Evolutionary conservation across 2,888 invertebrate species (phyloP), one percentile per base, ranked within the genome.

Genomic region (Adelphocoris suturalis): DNA sequence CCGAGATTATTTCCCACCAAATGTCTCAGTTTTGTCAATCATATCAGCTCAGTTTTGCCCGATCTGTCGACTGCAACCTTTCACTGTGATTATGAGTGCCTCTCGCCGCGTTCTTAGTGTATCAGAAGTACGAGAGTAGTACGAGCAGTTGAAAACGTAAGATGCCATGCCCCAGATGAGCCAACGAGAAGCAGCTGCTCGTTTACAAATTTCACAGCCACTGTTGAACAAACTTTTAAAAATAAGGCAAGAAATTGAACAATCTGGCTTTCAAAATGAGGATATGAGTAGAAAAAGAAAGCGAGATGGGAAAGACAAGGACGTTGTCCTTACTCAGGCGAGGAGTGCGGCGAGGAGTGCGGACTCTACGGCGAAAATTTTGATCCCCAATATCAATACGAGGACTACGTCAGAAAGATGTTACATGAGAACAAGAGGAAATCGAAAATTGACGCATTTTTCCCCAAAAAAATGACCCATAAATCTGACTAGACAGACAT

Each of bases 221-320:
- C 16, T 28, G 76, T 76, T 76, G 76, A 37, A 46, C 76, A 76
- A 76, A 76, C 12, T 76, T 76, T 76, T 76, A 46, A 76, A 76
- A 76, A 76, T 28, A 28, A 28, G 76, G 28, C 76, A 76, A 13
- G 76, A 76, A 76, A 76, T 76, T 28, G 76, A 76, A 28, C 76
- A 37, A 46, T 46, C 28, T 37, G 28, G 37, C 28, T 28, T 76
- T 16, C 76, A 76, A 46, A 76, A 76, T 46, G 16, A 61, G 61
- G 19, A 61, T 61, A 37, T 16, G 28, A 14, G 37, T 28, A 28
- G 76, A 37, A 76, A 28, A 16, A 76, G 76, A 76, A 28, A 76
- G 46, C 27, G 76, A 37, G 37, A n/a, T 46, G 27, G 76, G 46
- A 76, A 28, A 46, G 28, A 76, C 28, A 46, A 47, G 37, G 78